A percentile compares a stretch with the other conserved stretches of the same genome.
These are phyloP conservation scores for Melieria omissa DNA, from an alignment of 2,888 invertebrate species.

Conservation along the genomic window DNA sequence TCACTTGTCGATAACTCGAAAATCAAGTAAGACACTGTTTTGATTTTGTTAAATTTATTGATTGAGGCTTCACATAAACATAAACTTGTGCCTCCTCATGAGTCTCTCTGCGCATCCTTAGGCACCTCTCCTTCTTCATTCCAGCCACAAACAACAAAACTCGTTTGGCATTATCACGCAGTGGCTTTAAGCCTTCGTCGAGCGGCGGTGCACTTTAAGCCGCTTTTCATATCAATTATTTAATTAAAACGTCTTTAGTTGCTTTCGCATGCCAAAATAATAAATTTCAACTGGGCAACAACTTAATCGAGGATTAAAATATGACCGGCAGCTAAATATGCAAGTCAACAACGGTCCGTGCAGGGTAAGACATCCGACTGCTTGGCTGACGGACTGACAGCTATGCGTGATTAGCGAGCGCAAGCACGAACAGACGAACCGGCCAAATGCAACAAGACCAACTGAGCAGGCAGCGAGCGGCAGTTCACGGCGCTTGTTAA, in stretches of 20 bases:
- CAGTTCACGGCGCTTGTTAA: too few species aligned
- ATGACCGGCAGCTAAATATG: constrained; percentile 23
- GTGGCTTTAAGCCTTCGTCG: background rate
- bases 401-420: constrained; percentile 21
- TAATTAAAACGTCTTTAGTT: constrained; percentile 29
- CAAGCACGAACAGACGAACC: too few species aligned
- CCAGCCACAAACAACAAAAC: background rate
- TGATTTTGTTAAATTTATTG: too few species aligned
- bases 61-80: too few species aligned
- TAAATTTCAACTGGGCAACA: constrained; percentile 32
- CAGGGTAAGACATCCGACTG: background rate
- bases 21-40: too few species aligned
- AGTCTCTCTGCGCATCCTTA: background rate
- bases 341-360: background rate
- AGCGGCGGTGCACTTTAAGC: too few species aligned
- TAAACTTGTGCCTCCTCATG: background rate
- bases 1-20: too few species aligned
- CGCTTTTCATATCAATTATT: constrained; percentile 23
- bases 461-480: too few species aligned
- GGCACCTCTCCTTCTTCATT: too few species aligned
- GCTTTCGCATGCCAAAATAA: constrained; percentile 21
- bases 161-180: background rate
- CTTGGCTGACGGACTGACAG: constrained; percentile 22
- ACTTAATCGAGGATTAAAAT: constrained; percentile 37
- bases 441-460: too few species aligned